Base-by-base conservation (phyloP, 2,888 invertebrate genomes). In the Noctua janthina region DNA sequence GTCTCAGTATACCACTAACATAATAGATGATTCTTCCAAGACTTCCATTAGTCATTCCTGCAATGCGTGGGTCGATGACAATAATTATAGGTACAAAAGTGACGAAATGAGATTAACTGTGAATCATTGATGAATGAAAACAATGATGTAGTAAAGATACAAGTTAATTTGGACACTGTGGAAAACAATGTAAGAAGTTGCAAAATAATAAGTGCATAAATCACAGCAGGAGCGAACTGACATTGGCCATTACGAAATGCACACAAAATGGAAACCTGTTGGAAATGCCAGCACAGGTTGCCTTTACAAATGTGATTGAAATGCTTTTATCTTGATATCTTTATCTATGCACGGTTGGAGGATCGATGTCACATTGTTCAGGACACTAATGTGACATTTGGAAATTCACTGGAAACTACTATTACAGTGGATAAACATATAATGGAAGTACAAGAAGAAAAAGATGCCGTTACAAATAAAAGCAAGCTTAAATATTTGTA, bases 51-150 rank as follows among this genome's bases (percentile, higher is more conserved):
- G 90, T 94, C 92, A 94, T 92, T 87, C 91, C 85, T 77, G 80
- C 80, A 88, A 88, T 77, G 92, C 91, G 93, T 94, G 92, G 93
- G 94, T 91, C 88, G 91, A 93, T 92, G 93, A 92, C 92, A 93
- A 91, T 89, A 91, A 92, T 90, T 87, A 91, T 94, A 93, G 92
- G 93, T 91, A 93, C 92, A 94, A 94, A 89, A 91, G 90, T 94
- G 93, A 94, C 92, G 92, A 94, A 93, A 94, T 91, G 80, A 90
- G 90, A 91, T 82, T 82, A 83, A 91, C 74, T 82, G 82, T 95
- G 94, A 95, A 88, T 95, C 94, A 95, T 88, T 91, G 88, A 84
- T 92, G 88, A 93, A 92, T 91, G 91, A 93, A 92, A 92, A 92
- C 88, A 92, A 91, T 88, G 80, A 83, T 83, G 77, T 88, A 83